Evolutionary conservation across 2,797 vertebrate species (phyloP), one percentile per base, ranked within the genome.

Genomic region (Percopsis omiscomaycus): DNA sequence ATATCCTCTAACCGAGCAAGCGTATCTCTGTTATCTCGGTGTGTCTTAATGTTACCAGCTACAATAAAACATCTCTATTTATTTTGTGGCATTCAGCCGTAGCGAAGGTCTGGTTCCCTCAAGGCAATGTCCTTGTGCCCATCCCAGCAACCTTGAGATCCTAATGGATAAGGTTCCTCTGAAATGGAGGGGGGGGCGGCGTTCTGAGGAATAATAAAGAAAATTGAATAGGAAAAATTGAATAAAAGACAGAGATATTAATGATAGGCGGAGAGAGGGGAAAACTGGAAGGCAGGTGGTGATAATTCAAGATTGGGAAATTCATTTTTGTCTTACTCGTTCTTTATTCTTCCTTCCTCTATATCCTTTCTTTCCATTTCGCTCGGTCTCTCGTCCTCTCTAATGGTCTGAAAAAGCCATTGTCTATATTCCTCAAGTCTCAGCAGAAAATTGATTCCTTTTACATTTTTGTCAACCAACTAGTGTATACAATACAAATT

Each of bases 141-240:
- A 30, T 61, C 74, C 79, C 66, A 58, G 82, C 89, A 84, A 90
- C 90, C 89, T 92, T 92, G 86, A 68, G 55, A 69, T 74, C 66
- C 72, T 87, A 90, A 91, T 85, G 69, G 79, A 80, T 74, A 80
- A 74, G 84, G 84, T 87, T 81, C 87, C 49, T 79, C 64, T 61
- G 30, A 67, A 57, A 52, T 22, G 1, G 52, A 27, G 28, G 28
- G 49, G 50, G 27, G 50, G 28, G 14, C 22, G 22, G 22, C 22
- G 22, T 22, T 22, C 22, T 52, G 59, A 28, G 9, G 59, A 69
- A 74, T 78, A 77, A 77, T 80, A 68, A 75, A 78, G 62, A 77
- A 78, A 59, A 69, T 4, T 5, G 81, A 73, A 85, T 79, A 66
- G 66, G 70, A 87, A 86, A 77, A 74, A 64, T 62, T 66, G 68